Evolutionary conservation across 2,797 vertebrate genomes (phyloP), one percentile per base, ranked within the genome.

Genomic region (Echeneis naucrates): DNA sequence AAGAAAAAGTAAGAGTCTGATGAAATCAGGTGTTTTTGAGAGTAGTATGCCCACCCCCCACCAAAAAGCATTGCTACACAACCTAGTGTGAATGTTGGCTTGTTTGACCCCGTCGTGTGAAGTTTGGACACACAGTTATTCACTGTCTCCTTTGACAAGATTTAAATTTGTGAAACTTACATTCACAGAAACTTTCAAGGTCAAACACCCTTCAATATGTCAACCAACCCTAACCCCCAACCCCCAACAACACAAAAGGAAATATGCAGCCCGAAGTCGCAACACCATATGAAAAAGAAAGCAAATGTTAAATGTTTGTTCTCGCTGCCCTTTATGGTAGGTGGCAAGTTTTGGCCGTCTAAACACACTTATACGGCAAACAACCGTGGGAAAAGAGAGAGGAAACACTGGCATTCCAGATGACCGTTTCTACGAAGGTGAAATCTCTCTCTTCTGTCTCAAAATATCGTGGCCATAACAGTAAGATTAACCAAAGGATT

Each of bases 241-340:
- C n/a, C 14, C 26, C 81, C 60, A 27, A 17, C 54, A 61, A 64
- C 78, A 93, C 88, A 93, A 94, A 93, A 67, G 90, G 67, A 93
- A 92, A 88, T 87, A 90, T 90, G 80, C 12, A 80, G 85, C 81
- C 84, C 75, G 66, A 88, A 89, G 85, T 92, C 87, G 64, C 93
- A 92, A 90, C 89, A 80, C 77, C 77, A 24, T 78, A 88, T 45
- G 83, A 89, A 85, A 78, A 88, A 87, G 80, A 75, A 82, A 78
- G 88, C 91, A 94, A 94, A 95, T 94, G 94, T 94, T 94, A 78
- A 89, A 89, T 85, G 87, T 91, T 87, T 93, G 92, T 92, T 88
- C 85, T 90, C 87, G 86, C 80, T 85, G 83, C 53, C 74, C 84
- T 93, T 94, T 91, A 94, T 89, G 86, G 87, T 82, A 88, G 90